Conservation (phyloP, 1,140 invertebrate species). For the Pachyrhynchus sulphureomaculatus region DNA sequence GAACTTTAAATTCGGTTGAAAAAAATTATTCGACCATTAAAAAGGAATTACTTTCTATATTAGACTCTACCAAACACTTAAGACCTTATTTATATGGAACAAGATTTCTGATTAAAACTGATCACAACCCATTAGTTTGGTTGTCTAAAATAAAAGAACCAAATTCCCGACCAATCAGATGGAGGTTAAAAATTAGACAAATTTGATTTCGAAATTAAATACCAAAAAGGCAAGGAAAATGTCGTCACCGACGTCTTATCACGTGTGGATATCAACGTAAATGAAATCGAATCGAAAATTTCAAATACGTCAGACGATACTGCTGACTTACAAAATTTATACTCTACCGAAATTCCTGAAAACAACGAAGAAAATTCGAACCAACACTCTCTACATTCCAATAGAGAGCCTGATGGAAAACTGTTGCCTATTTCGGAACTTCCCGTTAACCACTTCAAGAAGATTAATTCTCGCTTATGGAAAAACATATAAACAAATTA, state of each 20-base stretch:
- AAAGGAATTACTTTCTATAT: slow-evolving; percentile 40
- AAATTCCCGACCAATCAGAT: slow-evolving; percentile 50
- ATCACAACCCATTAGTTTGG: slow-evolving; percentile 33
- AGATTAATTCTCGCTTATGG: not conserved
- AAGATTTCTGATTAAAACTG: slow-evolving; percentile 31
- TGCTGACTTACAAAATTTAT: not conserved
- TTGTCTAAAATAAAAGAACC: slow-evolving; percentile 51
- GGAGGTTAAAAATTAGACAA: slow-evolving; percentile 48
- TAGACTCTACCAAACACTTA: slow-evolving; percentile 29
- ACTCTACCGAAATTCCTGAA: not conserved
- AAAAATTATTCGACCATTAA: slow-evolving; percentile 41
- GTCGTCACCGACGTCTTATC: slow-evolving; percentile 6
- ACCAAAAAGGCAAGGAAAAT: slow-evolving; percentile 15
- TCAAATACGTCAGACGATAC: not conserved
- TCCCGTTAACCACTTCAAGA: not conserved
- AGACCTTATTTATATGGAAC: slow-evolving; percentile 34
- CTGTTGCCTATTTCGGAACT: not conserved
- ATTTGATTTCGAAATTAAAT: slow-evolving; percentile 51
- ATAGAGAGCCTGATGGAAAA: slow-evolving; percentile 1
- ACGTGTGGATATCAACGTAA: slow-evolving; percentile 3
- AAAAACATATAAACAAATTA: not conserved
- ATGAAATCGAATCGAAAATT: not conserved
- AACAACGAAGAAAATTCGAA: not conserved
- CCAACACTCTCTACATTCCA: not conserved
- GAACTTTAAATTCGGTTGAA: slow-evolving; percentile 42